Evolutionary conservation across 1,140 invertebrate genomes (phyloP).

Genomic region (Aphelenchoides fujianensis): DNA sequence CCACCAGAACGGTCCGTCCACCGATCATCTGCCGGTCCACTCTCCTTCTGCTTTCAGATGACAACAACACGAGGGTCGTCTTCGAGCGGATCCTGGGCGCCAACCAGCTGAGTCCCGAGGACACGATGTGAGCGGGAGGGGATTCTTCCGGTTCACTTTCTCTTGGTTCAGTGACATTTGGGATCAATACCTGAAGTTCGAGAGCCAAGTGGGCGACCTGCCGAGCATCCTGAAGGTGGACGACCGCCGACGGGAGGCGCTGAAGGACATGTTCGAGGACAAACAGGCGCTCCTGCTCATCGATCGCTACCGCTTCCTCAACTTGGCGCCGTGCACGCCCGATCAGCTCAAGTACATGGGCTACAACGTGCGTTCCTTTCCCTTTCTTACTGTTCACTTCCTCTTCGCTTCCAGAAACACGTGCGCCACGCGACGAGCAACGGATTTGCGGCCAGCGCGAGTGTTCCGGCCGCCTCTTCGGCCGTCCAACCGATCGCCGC

Average conservation of each 20-base stretch:
- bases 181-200: conserved; percentile 96
- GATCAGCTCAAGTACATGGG: conserved; percentile 60
- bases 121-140: conserved; percentile 75
- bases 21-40: background rate
- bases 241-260: conserved; percentile 79
- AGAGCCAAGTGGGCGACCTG: conserved; percentile 94
- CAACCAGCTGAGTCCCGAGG: conserved; percentile 81
- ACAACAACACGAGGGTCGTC: conserved; percentile 94
- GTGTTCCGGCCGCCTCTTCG: conserved; percentile 8
- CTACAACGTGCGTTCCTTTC: conserved; percentile 42
- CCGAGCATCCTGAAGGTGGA: conserved; percentile 97
- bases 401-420: conserved; percentile 20
- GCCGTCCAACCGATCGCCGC: background rate
- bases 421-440: conserved; percentile 10
- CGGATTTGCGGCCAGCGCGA: conserved; percentile 19
- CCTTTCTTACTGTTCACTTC: background rate
- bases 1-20: conserved; percentile 82
- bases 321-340: conserved; percentile 53
- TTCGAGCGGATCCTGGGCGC: conserved; percentile 93
- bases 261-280: conserved; percentile 73
- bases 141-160: conserved; percentile 24
- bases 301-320: conserved; percentile 60
- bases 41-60: conserved; percentile 72
- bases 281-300: conserved; percentile 52
- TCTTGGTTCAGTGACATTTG: conserved; percentile 86